Evolutionary conservation across 2,888 invertebrate genomes (phyloP).

Genomic region (Drosophila sordidapex): DNA sequence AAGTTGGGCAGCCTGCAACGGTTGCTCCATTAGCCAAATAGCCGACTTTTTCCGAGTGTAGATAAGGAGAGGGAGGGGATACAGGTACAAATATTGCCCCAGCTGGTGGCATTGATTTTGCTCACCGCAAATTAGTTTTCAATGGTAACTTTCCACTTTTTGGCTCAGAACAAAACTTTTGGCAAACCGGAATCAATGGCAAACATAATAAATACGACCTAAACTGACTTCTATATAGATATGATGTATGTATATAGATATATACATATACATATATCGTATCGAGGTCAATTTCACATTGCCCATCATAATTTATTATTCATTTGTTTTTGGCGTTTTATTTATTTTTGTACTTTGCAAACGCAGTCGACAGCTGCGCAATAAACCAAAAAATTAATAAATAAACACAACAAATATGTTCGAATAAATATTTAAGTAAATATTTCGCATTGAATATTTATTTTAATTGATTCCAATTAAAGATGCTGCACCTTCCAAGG

Average conservation of each 20-base stretch:
- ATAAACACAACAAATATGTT: conserved; percentile 37
- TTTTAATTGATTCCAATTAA: conserved; percentile 27
- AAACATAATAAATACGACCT: conserved; percentile 58
- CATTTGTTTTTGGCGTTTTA: conserved; percentile 53
- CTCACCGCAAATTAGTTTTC: conserved; percentile 68
- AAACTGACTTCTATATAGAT: conserved; percentile 1
- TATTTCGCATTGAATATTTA: conserved; percentile 10
- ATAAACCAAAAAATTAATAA: conserved; percentile 30
- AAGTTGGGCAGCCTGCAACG: conserved; percentile 14
- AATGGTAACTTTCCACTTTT: conserved; percentile 31
- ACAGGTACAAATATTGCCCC: conserved; percentile 25
- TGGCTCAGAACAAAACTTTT: conserved; percentile 11
- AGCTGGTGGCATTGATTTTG: conserved; percentile 6
- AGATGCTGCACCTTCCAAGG: conserved; percentile 32
- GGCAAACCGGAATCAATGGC: conserved; percentile 25
- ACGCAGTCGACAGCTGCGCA: conserved; percentile 57
- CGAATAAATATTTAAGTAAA: conserved; percentile 13
- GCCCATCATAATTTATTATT: conserved; percentile 51
- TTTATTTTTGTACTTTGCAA: conserved; percentile 67
- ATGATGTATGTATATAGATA: neutral
- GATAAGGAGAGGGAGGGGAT: neutral
- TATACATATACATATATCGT: neutral
- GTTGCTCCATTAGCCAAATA: conserved; percentile 17
- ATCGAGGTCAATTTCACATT: conserved; percentile 18
- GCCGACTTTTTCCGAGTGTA: neutral